phyloP scores from a whole-genome alignment of 2,113 vertebrate genomes.

The Pagrus major region DNA sequence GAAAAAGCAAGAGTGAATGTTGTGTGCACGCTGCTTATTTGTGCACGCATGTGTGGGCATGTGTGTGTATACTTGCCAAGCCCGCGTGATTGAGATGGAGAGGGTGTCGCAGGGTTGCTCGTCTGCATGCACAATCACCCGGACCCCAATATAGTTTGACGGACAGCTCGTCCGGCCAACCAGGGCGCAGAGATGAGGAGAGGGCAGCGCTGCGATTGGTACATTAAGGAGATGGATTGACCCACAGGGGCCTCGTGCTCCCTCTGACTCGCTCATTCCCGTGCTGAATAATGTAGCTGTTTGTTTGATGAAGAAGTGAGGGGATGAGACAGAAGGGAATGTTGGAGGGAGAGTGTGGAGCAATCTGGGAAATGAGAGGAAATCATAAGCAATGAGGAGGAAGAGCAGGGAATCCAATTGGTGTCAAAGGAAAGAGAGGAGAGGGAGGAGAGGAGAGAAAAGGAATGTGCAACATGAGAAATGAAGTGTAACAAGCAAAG shows the following conservation, averaged over 20 bases:
- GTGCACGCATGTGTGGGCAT: conserved; percentile 14
- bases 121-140: conserved; percentile 73
- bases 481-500: background rate
- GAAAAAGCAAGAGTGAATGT: conserved; percentile 41
- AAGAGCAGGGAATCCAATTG: conserved; percentile 20
- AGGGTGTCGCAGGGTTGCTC: conserved; percentile 47
- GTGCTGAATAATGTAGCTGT: conserved; percentile 69
- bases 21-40: conserved; percentile 27
- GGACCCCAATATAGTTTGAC: conserved; percentile 41
- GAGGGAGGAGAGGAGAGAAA: background rate
- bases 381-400: conserved; percentile 18
- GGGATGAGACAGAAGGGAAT: conserved; percentile 36
- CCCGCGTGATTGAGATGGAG: conserved; percentile 71
- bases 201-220: conserved; percentile 55
- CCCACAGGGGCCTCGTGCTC: conserved; percentile 30
- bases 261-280: conserved; percentile 42
- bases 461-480: conserved; percentile 5
- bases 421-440: background rate
- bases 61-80: conserved; percentile 32
- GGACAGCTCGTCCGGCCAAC: conserved; percentile 47
- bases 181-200: conserved; percentile 18
- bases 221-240: conserved; percentile 54
- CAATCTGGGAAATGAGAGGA: conserved; percentile 36
- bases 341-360: conserved; percentile 1
- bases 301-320: conserved; percentile 67